A percentile compares a stretch with the other conserved stretches of the same genome.
Evolutionary conservation across 2,888 invertebrate genomes (phyloP).

Genomic region (Eutolmus rufibarbis): DNA sequence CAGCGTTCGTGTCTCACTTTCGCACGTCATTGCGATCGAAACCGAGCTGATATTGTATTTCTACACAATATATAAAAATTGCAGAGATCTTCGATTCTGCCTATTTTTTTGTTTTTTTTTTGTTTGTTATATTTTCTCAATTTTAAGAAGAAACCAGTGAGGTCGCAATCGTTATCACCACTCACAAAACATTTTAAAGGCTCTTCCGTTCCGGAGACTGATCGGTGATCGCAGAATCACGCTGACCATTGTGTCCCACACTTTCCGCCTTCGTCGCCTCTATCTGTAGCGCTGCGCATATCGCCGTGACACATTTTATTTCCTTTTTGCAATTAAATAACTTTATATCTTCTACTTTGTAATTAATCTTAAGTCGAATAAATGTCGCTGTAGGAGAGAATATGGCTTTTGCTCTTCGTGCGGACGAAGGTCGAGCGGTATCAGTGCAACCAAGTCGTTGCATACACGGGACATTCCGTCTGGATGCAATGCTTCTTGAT

Average conservation of each 20-base stretch:
- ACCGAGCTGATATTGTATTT: background rate
- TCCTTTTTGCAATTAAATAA: conserved; percentile 31
- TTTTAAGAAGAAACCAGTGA: background rate
- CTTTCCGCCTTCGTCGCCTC: background rate
- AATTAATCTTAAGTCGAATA: conserved; percentile 28
- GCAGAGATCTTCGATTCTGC: background rate
- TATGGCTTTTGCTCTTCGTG: conserved; percentile 2
- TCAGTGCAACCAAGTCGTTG: background rate
- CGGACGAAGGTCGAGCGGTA: conserved; percentile 20
- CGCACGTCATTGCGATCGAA: conserved; percentile 26
- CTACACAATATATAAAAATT: conserved; percentile 16
- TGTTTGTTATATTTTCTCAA: background rate
- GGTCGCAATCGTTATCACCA: conserved; percentile 19
- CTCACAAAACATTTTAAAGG: conserved; percentile 5
- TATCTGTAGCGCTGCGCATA: conserved; percentile 1
- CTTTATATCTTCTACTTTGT: conserved; percentile 16
- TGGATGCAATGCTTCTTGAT: background rate
- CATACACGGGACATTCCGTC: conserved; percentile 4
- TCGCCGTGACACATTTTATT: conserved; percentile 21
- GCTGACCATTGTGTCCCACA: background rate
- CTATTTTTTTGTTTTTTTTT: background rate
- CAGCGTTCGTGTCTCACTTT: background rate
- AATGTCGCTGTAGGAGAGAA: conserved; percentile 15
- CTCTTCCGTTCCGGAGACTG: conserved; percentile 21
- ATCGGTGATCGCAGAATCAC: background rate